phyloP scores from a whole-genome alignment of 2,888 invertebrate genomes.

The Strigamia transsilvanica region DNA sequence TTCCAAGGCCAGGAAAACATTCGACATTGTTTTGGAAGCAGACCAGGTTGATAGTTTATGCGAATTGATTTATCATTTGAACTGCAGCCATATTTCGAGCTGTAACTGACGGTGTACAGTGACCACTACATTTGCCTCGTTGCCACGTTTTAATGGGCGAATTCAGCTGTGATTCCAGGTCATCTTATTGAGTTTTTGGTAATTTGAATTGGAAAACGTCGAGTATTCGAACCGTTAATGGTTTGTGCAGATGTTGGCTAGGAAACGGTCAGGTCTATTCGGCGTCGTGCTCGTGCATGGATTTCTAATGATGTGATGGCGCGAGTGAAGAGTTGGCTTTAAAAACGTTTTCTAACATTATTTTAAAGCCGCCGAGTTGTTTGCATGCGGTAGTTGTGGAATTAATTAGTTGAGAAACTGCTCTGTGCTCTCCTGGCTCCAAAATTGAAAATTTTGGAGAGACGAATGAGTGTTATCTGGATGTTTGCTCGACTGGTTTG shows the following conservation, averaged over 20 bases:
- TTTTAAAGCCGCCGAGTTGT: neutral
- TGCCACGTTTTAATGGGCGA: constrained; percentile 14
- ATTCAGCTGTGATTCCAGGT: constrained; percentile 12
- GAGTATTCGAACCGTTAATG: constrained; percentile 35
- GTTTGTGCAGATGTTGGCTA: constrained; percentile 20
- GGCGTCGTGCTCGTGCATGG: constrained; percentile 3
- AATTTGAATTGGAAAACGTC: constrained; percentile 32
- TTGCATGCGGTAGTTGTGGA: neutral
- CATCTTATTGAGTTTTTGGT: constrained; percentile 39
- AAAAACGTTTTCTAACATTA: neutral
- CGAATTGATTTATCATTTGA: constrained; percentile 20
- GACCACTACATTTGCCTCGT: constrained; percentile 3
- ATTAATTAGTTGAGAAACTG: constrained; percentile 14
- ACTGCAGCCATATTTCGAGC: neutral
- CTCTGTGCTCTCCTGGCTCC: neutral
- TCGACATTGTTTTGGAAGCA: no score
- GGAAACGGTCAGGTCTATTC: constrained; percentile 17
- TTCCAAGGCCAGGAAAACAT: no score
- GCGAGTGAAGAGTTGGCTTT: no score
- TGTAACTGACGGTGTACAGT: neutral
- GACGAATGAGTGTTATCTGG: constrained; percentile 19
- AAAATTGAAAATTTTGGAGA: constrained; percentile 23
- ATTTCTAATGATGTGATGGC: neutral
- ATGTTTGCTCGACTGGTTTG: constrained; percentile 43
- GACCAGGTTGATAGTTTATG: neutral